Conservation (phyloP, 1,140 invertebrate species). For the Parasteatoda tepidariorum region DNA sequence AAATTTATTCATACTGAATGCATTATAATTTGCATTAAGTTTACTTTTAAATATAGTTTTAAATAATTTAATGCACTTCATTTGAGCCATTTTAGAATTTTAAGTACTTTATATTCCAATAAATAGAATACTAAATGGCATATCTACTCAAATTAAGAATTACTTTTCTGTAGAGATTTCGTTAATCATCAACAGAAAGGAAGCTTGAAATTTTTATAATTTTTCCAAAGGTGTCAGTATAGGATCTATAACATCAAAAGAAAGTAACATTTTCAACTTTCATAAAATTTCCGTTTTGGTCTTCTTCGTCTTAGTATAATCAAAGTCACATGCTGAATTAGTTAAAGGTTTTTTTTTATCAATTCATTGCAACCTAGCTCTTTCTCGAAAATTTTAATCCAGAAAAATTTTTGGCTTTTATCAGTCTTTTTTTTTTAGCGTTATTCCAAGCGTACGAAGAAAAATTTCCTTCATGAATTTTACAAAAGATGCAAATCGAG, state of each 20-base stretch:
- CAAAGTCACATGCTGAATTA: neutral
- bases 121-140: too few species aligned
- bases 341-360: neutral
- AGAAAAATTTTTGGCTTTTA: slow-evolving; percentile 6
- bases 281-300: slow-evolving; percentile 30
- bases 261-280: slow-evolving; percentile 6
- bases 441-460: neutral
- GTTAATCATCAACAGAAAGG: neutral
- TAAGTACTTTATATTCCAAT: too few species aligned
- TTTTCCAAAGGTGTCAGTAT: slow-evolving; percentile 16
- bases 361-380: neutral
- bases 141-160: too few species aligned
- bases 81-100: too few species aligned
- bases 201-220: slow-evolving; percentile 10
- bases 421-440: neutral
- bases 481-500: slow-evolving; percentile 39
- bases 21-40: too few species aligned
- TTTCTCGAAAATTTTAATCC: slow-evolving; percentile 38
- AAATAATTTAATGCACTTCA: too few species aligned
- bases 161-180: too few species aligned
- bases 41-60: too few species aligned
- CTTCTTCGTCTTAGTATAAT: slow-evolving; percentile 8
- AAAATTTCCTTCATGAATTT: slow-evolving; percentile 46
- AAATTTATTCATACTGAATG: too few species aligned
- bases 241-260: slow-evolving; percentile 26